Evolutionary conservation across 2,797 vertebrate genomes (phyloP), one percentile per base, ranked within the genome.

Genomic region (Syngnathus acus): DNA sequence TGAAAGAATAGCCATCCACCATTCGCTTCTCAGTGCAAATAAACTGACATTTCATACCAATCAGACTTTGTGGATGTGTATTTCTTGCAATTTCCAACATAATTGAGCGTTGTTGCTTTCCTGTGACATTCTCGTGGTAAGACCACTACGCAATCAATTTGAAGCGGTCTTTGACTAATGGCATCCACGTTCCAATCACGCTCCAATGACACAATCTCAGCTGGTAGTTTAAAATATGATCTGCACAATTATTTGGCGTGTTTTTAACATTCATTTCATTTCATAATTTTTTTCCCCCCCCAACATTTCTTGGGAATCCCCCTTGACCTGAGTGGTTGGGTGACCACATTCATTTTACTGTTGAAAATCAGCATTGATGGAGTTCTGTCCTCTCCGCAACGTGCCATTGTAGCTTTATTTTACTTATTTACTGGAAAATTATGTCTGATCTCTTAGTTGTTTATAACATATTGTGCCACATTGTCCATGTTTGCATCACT

Each of bases 151-250:
- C 11, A 65, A 66, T 17, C 7, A 59, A 11, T 16, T 39, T 21
- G 40, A 53, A 66, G 55, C 57, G 17, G 64, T 42, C 32, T 70
- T 23, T 68, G 8, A 72, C 37, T 64, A 4, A 64, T 9, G 14
- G 37, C 11, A 68, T 61, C 62, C 26, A 62, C 43, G 68, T 19
- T 66, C 10, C 11, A 23, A 26, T 55, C 50, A 42, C 64, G 21
- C 39, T 32, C 4, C 19, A 19, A 1, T 62, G 53, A 79, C 43
- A 67, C 19, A 69, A 65, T 58, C 32, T 47, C 51, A 67, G 57
- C 23, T 78, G 64, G 26, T 1, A 42, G 62, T 68, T 68, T 21
- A 17, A 66, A 72, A 45, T 66, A 50, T 1, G 13, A 66, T 64
- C 67, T 72, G 54, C 64, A 50, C 5, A 11, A 5, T 39, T 23